A percentile compares a stretch with the other conserved stretches of the same genome.
phyloP scores from a whole-genome alignment of 2,888 invertebrate species.

The Lycocerus yunnanus region DNA sequence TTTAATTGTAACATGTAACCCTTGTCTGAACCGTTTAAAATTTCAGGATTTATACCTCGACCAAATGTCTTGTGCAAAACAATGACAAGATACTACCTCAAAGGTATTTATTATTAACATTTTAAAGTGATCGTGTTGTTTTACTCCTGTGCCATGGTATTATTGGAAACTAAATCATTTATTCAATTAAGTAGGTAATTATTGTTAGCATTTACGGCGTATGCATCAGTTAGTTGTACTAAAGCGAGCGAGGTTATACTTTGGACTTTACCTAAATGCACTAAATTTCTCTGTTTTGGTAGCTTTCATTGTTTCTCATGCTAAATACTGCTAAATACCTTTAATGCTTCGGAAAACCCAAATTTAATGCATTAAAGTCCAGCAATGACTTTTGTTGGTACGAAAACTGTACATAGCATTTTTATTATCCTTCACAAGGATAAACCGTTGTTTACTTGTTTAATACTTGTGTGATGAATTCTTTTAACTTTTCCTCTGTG shows the following conservation, averaged over 20 bases:
- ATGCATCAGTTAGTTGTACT: too few species aligned
- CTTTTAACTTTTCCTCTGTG: background rate
- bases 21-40: slow-evolving; percentile 2
- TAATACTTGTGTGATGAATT: too few species aligned
- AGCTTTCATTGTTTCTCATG: background rate
- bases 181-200: background rate
- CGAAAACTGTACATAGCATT: background rate
- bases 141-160: background rate
- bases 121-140: background rate
- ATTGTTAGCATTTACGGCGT: too few species aligned
- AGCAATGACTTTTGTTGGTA: background rate
- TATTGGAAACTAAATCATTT: background rate
- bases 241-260: too few species aligned
- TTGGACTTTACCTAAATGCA: too few species aligned
- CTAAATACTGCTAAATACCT: background rate
- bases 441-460: too few species aligned
- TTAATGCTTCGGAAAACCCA: background rate
- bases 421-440: too few species aligned
- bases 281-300: background rate
- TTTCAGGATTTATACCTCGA: slow-evolving; percentile 1
- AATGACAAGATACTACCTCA: background rate
- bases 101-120: slow-evolving; percentile 5
- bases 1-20: slow-evolving; percentile 1
- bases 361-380: background rate
- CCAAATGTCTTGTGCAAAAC: background rate